Conservation (phyloP, 2,797 vertebrate genomes). For the Rhynchotus rufescens region DNA sequence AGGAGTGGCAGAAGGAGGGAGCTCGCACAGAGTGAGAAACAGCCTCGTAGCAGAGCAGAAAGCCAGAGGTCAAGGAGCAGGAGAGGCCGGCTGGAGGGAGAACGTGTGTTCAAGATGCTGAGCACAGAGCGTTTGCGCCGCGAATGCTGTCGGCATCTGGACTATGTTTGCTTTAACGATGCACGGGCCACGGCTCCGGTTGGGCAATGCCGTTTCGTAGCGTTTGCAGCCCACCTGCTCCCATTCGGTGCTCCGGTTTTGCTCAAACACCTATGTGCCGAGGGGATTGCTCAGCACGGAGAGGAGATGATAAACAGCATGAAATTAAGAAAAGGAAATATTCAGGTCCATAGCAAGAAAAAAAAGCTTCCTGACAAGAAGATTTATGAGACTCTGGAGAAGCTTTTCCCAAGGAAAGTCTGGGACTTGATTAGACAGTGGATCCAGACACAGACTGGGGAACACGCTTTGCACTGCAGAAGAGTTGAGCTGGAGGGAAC, state of each 20-base stretch:
- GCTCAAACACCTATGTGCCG: not conserved
- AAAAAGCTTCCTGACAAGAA: constrained; percentile 45
- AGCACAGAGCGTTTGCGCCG: not conserved
- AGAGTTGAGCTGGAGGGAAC: not conserved
- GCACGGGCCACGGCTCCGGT: not conserved
- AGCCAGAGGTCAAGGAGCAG: too few relatives aligned
- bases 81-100: not conserved
- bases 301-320: constrained; percentile 5
- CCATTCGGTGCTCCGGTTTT: not conserved
- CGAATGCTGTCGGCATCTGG: not conserved
- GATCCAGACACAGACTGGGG: not conserved
- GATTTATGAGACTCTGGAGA: constrained; percentile 48
- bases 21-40: not conserved
- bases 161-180: not conserved
- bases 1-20: not conserved
- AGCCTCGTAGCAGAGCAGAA: not conserved
- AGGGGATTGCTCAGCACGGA: accelerated
- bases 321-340: constrained; percentile 33
- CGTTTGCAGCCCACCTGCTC: not conserved
- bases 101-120: not conserved
- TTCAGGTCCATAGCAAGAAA: not conserved
- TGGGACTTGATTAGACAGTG: not conserved
- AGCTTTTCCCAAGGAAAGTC: constrained; percentile 22
- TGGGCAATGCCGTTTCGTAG: too few relatives aligned
- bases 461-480: not conserved